These are phyloP conservation scores for Cerceris rybyensis DNA, from an alignment of 2,888 invertebrate species.

Conservation along the genomic window DNA sequence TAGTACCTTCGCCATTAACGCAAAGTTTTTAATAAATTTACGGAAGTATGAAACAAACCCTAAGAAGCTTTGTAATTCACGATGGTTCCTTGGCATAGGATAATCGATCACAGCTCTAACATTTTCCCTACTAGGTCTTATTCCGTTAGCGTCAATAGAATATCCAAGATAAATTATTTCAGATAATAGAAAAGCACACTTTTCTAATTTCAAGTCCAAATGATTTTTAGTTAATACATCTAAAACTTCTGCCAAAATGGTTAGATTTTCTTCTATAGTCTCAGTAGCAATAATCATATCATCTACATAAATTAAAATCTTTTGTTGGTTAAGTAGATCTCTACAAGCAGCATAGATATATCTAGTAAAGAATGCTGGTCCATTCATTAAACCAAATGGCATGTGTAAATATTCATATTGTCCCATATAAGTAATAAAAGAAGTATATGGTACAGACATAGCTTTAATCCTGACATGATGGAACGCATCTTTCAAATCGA, in stretches of 20 bases:
- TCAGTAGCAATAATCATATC: constrained; percentile 2
- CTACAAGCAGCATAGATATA: constrained; percentile 3
- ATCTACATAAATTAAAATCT: constrained; percentile 16
- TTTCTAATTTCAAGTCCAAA: constrained; percentile 7
- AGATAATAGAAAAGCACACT: constrained; percentile 7
- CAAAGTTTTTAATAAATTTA: constrained; percentile 7
- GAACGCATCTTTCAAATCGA: constrained; percentile 1
- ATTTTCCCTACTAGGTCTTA: too few species aligned
- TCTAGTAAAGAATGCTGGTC: constrained; percentile 8
- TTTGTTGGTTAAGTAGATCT: not conserved
- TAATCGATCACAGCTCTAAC: not conserved
- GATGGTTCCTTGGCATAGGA: not conserved
- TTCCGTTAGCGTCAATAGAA: not conserved
- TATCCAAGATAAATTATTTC: constrained; percentile 7
- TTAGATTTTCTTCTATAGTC: not conserved
- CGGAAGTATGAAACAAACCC: constrained; percentile 13
- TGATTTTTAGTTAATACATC: not conserved
- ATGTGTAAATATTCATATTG: not conserved
- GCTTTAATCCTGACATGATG: not conserved
- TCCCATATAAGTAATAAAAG: not conserved
- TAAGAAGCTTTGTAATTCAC: constrained; percentile 9
- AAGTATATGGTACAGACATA: too few species aligned
- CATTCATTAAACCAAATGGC: constrained; percentile 13
- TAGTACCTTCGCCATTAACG: not conserved
- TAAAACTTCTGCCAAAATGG: constrained; percentile 1